These are phyloP conservation scores for Oreortyx pictus DNA, from an alignment of 2,797 vertebrate species.

Conservation along the genomic window DNA sequence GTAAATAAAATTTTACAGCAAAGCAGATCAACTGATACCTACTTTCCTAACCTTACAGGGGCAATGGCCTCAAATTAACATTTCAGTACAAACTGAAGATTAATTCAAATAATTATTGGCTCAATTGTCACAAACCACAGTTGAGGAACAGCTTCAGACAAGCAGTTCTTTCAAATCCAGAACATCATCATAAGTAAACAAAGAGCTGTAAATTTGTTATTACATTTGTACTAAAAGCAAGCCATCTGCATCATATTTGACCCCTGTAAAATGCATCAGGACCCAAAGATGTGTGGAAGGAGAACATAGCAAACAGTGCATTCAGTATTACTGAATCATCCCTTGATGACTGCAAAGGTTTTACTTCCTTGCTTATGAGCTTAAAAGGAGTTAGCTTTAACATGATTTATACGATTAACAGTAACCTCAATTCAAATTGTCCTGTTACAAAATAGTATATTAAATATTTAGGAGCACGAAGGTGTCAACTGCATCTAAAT, in stretches of 20 bases:
- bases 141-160: neutral
- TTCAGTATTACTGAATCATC: neutral
- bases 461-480: neutral
- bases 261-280: neutral
- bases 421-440: neutral
- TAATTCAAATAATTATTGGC: neutral
- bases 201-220: neutral
- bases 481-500: neutral
- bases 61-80: neutral
- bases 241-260: neutral
- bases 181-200: neutral
- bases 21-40: neutral
- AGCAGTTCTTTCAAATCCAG: neutral
- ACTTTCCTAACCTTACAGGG: neutral
- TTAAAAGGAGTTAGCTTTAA: neutral
- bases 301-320: neutral
- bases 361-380: neutral
- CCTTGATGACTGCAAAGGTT: neutral
- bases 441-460: neutral
- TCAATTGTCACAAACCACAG: neutral
- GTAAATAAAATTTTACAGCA: neutral
- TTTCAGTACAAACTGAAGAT: neutral
- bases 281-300: fast-evolving
- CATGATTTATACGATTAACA: neutral
- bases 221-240: neutral